Base-by-base conservation (phyloP, 2,113 vertebrate species). In the Abramis brama region DNA sequence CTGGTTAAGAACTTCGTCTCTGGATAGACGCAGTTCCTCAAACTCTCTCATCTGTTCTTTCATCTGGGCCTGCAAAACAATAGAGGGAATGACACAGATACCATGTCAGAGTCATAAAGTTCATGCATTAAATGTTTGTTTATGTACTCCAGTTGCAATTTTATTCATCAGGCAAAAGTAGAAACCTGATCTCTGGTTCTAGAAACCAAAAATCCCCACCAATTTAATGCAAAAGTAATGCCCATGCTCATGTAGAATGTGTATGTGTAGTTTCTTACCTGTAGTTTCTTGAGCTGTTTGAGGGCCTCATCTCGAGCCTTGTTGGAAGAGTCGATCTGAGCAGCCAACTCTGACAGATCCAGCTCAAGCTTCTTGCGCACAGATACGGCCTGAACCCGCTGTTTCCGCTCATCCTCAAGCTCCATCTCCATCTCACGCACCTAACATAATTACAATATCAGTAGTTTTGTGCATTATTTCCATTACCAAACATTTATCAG, bases 351-450 rank as follows among this genome's bases (percentile, higher is more conserved):
- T n/a, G 92, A 95, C 88, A 99, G 90, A 89, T 99, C 98, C 93
- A 96, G 84, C 94, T 99, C 98, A 7, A 99, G 91, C 91, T 99
- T 99, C 95, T 99, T 99, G 91, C 95, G 96, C 36, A 95, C 92
- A 0, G 97, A 95, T 77, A 98, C 90, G 0, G 97, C 97, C 82
- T 95, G 89, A 2, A 94, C 90, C 7, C 97, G 96, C 89, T 99
- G 98, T 62, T 97, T 97, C 74, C 94, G 92, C 85, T 99, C 98
- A 0, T 99, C 97, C 83, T 99, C 98, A 89, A 99, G 91, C 79
- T 99, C 98, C 0, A 91, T 83, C 91, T 99, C 98, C 97, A 99
- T 97, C 92, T 97, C 97, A 68, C 96, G 95, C 75, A 98, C 97
- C 98, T 99, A 88, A 73, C 23, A 83, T 4, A 62, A 30, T 45